These are phyloP conservation scores for Sinosuthora webbiana DNA, from an alignment of 2,113 vertebrate species.

Conservation along the genomic window DNA sequence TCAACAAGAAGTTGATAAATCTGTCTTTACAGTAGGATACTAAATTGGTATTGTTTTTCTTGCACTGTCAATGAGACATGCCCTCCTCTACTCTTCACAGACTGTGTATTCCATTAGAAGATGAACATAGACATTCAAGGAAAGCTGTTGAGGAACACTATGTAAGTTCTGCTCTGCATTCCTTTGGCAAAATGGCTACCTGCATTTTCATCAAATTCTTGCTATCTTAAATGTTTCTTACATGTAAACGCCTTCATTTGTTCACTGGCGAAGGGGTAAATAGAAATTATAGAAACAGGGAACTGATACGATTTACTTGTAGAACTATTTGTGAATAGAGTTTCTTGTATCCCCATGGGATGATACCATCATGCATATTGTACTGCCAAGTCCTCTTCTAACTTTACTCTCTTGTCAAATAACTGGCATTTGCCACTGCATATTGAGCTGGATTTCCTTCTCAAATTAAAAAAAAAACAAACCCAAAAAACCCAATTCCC, in stretches of 20 bases:
- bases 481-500: background rate
- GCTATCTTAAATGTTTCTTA: background rate
- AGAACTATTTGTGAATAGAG: background rate
- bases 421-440: background rate
- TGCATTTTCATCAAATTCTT: background rate
- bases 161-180: background rate
- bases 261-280: background rate
- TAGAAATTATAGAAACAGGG: background rate
- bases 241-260: background rate
- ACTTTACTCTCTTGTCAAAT: background rate
- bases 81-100: background rate
- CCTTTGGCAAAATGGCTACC: background rate
- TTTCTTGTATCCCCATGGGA: background rate
- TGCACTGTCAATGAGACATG: background rate
- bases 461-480: background rate
- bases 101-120: background rate
- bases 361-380: background rate
- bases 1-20: background rate
- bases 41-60: background rate
- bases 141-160: background rate
- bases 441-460: background rate
- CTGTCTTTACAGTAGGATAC: background rate
- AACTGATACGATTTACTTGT: background rate
- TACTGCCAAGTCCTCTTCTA: background rate
- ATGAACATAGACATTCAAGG: background rate